Evolutionary conservation across 2,113 vertebrate genomes (phyloP).

Genomic region (Melanocharis versteri): DNA sequence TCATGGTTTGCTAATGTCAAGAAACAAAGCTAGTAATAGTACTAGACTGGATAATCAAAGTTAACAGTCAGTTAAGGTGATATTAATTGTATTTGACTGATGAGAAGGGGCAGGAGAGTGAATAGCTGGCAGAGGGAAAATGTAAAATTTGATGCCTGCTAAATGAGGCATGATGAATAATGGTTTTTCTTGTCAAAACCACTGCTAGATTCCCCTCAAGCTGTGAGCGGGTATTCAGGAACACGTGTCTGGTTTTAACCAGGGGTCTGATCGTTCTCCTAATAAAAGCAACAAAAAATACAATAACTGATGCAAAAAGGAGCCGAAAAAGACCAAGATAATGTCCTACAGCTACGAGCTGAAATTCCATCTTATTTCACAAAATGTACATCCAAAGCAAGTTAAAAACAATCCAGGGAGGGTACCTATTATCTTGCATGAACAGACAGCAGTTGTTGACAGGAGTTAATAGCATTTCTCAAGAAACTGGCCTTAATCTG

Average conservation of each 20-base stretch:
- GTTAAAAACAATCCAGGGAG: constrained; percentile 22
- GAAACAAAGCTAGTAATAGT: constrained; percentile 36
- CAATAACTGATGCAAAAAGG: not conserved
- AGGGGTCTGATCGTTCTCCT: not conserved
- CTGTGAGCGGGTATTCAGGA: not conserved
- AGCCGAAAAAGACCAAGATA: not conserved
- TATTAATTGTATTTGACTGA: constrained; percentile 62
- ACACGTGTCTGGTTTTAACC: not conserved
- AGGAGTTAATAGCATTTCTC: constrained; percentile 33
- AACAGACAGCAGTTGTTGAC: constrained; percentile 36
- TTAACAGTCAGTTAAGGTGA: constrained; percentile 52
- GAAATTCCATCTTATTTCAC: constrained; percentile 11
- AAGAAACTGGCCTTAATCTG: constrained; percentile 10
- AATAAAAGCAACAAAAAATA: not conserved
- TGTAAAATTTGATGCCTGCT: constrained; percentile 58
- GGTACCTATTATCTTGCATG: constrained; percentile 32
- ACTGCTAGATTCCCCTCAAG: constrained; percentile 36
- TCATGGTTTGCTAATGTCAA: constrained; percentile 15
- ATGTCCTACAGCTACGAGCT: constrained; percentile 7
- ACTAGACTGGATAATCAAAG: constrained; percentile 43
- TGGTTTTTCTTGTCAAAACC: constrained; percentile 55
- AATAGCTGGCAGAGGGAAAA: constrained; percentile 55
- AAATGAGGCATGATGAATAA: constrained; percentile 66
- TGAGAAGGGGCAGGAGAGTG: constrained; percentile 41
- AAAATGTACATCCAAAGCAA: not conserved